Percentiles rank a stretch among this genome's conserved stretches.
Evolutionary conservation across 1,140 invertebrate species (phyloP).

Genomic region (Reticulitermes speratus): DNA sequence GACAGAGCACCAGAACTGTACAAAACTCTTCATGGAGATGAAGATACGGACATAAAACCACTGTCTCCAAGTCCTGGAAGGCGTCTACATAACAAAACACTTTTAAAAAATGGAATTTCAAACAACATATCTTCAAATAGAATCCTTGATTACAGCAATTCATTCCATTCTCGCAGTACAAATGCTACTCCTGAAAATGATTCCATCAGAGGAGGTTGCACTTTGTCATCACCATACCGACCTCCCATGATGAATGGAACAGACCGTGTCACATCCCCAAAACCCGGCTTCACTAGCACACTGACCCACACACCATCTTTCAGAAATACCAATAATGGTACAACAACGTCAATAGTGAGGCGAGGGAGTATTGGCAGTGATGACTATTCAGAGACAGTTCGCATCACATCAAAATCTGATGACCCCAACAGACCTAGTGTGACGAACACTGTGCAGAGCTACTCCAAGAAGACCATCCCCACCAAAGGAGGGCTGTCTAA

Average conservation of each 20-base stretch:
- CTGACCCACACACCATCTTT: constrained; percentile 31
- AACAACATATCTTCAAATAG: constrained; percentile 12
- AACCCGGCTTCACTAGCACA: background rate
- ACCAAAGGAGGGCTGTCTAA: constrained; percentile 57
- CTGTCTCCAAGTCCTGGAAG: constrained; percentile 11
- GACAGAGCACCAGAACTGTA: constrained; percentile 74
- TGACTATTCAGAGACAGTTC: constrained; percentile 67
- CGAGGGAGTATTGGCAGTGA: constrained; percentile 63
- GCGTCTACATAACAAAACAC: constrained; percentile 36
- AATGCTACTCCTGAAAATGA: constrained; percentile 34
- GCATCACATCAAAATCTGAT: constrained; percentile 62
- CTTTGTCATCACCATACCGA: constrained; percentile 2
- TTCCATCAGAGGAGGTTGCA: constrained; percentile 17
- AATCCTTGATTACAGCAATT: constrained; percentile 39
- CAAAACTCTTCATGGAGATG: constrained; percentile 41
- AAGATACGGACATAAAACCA: background rate
- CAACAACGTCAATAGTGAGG: constrained; percentile 44
- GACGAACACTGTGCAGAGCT: constrained; percentile 65
- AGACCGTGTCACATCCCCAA: constrained; percentile 34
- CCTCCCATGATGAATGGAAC: constrained; percentile 36
- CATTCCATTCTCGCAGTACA: constrained; percentile 39
- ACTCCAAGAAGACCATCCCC: constrained; percentile 64
- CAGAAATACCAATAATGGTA: background rate
- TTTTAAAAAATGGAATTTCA: constrained; percentile 30
- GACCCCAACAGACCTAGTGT: constrained; percentile 61